phyloP scores from a whole-genome alignment of 1,140 invertebrate species.

The Pogonus chalceus region DNA sequence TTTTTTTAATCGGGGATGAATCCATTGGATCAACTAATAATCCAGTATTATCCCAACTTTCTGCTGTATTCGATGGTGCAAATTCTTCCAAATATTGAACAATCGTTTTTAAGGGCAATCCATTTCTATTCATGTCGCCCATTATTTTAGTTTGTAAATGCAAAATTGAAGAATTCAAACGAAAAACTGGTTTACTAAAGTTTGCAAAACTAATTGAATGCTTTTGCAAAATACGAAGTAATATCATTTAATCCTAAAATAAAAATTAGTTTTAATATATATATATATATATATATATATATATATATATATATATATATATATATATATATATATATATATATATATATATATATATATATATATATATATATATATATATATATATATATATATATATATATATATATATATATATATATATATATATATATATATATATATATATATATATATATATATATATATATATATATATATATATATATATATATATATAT shows the following conservation, averaged over 20 bases:
- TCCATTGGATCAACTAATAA: constrained; percentile 71
- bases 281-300: background rate
- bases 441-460: too few relatives aligned
- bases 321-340: background rate
- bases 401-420: too few relatives aligned
- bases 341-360: background rate
- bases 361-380: too few relatives aligned
- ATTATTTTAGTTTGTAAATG: too few relatives aligned
- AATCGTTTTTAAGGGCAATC: constrained; percentile 46
- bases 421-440: too few relatives aligned
- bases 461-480: too few relatives aligned
- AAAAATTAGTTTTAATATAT: background rate
- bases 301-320: background rate
- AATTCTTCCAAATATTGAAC: constrained; percentile 54
- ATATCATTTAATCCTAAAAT: background rate
- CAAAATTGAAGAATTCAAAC: too few relatives aligned
- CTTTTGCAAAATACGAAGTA: background rate
- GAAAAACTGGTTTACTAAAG: too few relatives aligned
- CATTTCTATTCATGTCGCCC: constrained; percentile 22
- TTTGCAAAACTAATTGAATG: too few relatives aligned
- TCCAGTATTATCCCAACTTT: constrained; percentile 93
- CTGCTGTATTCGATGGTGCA: constrained; percentile 63
- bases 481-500: too few relatives aligned
- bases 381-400: too few relatives aligned
- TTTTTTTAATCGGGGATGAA: constrained; percentile 46